A percentile compares a stretch with the other conserved stretches of the same genome.
phyloP scores from a whole-genome alignment of 2,113 vertebrate genomes.

The Cyanocitta stelleri region DNA sequence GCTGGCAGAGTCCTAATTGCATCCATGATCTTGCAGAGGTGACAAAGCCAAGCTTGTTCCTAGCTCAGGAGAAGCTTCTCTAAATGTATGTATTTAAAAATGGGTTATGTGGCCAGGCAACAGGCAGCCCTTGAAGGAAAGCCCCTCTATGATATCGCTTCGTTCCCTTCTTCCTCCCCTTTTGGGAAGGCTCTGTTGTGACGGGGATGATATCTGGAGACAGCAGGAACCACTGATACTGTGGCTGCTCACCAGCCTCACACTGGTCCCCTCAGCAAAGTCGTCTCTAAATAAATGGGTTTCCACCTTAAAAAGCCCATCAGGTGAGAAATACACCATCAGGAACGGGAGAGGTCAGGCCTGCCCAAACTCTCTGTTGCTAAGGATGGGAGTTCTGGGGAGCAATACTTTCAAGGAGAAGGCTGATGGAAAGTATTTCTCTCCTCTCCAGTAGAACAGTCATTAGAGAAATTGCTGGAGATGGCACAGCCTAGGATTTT shows the following conservation, averaged over 20 bases:
- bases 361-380: background rate
- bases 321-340: background rate
- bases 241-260: background rate
- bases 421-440: background rate
- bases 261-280: background rate
- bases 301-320: background rate
- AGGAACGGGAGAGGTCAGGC: background rate
- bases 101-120: background rate
- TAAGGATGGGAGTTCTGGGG: background rate
- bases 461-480: background rate
- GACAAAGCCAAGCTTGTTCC: background rate
- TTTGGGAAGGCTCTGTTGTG: background rate
- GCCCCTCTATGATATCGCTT: fast-evolving
- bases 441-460: background rate
- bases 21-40: background rate
- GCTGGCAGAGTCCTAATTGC: background rate
- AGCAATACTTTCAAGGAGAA: background rate
- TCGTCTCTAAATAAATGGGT: background rate
- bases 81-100: background rate
- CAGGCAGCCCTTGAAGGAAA: background rate
- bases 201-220: background rate
- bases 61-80: background rate
- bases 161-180: background rate
- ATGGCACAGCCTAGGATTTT: background rate
- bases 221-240: background rate